phyloP scores from a whole-genome alignment of 2,797 vertebrate species.

The Lepilemur septentrionalis region DNA sequence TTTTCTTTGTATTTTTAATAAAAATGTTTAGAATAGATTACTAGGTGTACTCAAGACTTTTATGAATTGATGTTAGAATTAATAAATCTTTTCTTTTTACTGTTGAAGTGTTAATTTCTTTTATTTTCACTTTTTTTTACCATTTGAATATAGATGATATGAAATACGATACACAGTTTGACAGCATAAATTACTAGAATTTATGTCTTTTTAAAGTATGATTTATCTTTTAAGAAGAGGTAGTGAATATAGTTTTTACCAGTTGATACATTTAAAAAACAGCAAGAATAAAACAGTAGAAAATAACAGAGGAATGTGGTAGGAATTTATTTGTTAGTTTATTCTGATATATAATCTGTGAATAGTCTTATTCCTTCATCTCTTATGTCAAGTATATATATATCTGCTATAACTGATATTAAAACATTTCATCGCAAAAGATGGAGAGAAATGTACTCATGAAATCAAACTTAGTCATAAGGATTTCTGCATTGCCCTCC shows the following conservation, averaged over 20 bases:
- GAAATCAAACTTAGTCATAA: background rate
- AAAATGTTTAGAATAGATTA: background rate
- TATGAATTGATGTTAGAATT: slow-evolving; percentile 18
- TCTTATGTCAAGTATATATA: background rate
- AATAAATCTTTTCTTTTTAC: background rate
- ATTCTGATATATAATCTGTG: background rate
- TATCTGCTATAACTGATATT: background rate
- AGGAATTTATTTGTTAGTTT: background rate
- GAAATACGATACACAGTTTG: background rate
- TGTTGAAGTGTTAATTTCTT: background rate
- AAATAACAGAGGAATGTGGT: background rate
- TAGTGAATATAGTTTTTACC: background rate
- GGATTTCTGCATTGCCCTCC: background rate
- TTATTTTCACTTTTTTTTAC: background rate
- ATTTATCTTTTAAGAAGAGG: slow-evolving; percentile 39
- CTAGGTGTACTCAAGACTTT: background rate
- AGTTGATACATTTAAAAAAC: background rate
- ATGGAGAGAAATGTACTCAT: background rate
- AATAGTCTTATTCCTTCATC: background rate
- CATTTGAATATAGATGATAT: slow-evolving; percentile 17
- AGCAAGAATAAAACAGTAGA: background rate
- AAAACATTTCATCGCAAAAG: background rate
- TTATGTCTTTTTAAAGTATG: background rate
- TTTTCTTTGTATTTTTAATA: slow-evolving; percentile 39
- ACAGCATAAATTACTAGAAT: slow-evolving; percentile 8